Base-by-base conservation (phyloP, 2,113 vertebrate species). In the Ctenodactylus gundi region DNA sequence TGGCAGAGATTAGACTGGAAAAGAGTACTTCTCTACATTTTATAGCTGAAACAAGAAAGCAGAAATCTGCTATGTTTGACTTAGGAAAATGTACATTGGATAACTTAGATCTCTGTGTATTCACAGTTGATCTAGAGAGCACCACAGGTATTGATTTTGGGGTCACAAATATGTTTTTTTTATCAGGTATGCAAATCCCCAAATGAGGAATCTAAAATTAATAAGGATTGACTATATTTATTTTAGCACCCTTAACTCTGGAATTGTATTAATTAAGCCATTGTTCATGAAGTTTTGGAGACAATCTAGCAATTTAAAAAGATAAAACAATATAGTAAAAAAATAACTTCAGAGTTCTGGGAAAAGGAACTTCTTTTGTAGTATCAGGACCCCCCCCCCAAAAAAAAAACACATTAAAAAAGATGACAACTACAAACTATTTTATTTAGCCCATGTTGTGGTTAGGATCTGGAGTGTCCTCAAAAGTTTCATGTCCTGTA, bases 391-490 rank as follows among this genome's bases (percentile, higher is more conserved):
- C 4, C 77, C 31, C n/a, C n/a, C n/a, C n/a, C n/a, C n/a, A n/a
- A n/a, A n/a, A n/a, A 36, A 60, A 64, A 77, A 84, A 85, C 3
- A 5, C 3, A 65, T 77, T 27, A 41, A 44, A 76, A 58, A 78
- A 70, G 4, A 14, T 85, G 39, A 64, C 91, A 91, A 87, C 39
- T 67, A 75, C 39, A 94, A 72, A 64, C 77, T 86, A 64, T 64
- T 95, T 73, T 55, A 46, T 46, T 93, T 95, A 72, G 29, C 20
- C n/a, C n/a, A n/a, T n/a, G n/a, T n/a, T n/a, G n/a, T n/a, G n/a
- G n/a, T n/a, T n/a, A n/a, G n/a, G n/a, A n/a, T n/a, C n/a, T n/a
- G n/a, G n/a, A n/a, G n/a, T n/a, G n/a, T n/a, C n/a, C n/a, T n/a
- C n/a, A n/a, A n/a, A n/a, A n/a, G n/a, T n/a, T n/a, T n/a, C n/a